phyloP scores from a whole-genome alignment of 2,113 vertebrate genomes.

The Leucopsar rothschildi region DNA sequence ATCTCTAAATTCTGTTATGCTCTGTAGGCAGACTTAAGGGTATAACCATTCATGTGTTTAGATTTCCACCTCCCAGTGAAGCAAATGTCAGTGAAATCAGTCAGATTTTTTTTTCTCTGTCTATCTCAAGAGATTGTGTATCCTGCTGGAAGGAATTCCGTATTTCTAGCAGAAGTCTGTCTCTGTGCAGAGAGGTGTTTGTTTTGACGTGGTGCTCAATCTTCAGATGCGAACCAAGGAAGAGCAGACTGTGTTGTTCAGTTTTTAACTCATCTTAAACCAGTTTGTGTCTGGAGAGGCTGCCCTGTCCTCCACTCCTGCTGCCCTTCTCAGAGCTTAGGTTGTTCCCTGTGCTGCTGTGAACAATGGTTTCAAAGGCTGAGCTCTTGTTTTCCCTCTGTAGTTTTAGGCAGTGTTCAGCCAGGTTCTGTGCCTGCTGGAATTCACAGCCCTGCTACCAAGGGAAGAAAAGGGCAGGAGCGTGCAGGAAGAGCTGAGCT shows the following conservation, averaged over 20 bases:
- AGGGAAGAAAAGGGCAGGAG: too few species aligned
- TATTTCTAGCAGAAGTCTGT: not conserved
- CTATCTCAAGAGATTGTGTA: not conserved
- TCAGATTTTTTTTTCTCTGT: not conserved
- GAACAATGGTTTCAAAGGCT: fast-evolving
- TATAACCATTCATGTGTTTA: not conserved
- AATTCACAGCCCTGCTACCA: too few species aligned
- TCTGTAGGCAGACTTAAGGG: not conserved
- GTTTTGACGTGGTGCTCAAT: slow-evolving; percentile 8
- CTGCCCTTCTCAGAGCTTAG: not conserved
- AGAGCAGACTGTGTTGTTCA: not conserved
- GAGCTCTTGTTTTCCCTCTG: not conserved
- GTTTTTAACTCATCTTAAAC: not conserved
- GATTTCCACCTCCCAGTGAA: not conserved
- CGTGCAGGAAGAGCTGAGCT: not conserved
- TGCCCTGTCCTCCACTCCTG: not conserved
- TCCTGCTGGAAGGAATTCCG: not conserved
- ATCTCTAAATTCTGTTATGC: fast-evolving
- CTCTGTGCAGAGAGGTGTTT: not conserved
- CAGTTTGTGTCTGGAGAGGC: not conserved
- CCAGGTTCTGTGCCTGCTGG: not conserved
- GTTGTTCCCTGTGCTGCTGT: not conserved
- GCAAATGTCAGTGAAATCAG: not conserved
- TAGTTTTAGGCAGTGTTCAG: not conserved
- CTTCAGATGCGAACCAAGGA: not conserved